Percentiles rank a stretch among this genome's conserved stretches.
phyloP scores from a whole-genome alignment of 2,888 invertebrate genomes.

The Orthosia cruda region DNA sequence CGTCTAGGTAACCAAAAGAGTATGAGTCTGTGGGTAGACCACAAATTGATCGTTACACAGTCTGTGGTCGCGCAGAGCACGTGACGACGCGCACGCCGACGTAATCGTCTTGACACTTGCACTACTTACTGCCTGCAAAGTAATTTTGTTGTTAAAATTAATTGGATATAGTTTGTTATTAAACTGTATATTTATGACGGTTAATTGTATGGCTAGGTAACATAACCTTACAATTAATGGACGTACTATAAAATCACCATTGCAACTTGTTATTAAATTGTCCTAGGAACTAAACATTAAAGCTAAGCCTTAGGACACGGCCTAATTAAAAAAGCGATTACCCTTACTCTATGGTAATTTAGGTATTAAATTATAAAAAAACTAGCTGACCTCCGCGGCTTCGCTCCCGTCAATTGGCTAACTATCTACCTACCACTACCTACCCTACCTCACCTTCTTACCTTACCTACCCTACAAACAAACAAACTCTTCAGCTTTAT shows the following conservation, averaged over 20 bases:
- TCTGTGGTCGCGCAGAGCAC: slow-evolving; percentile 33
- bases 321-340: slow-evolving; percentile 2
- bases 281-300: not conserved
- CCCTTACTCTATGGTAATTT: not conserved
- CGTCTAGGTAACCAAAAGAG: not conserved
- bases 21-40: slow-evolving; percentile 18
- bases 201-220: slow-evolving; percentile 11
- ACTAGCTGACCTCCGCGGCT: too few species aligned
- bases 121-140: slow-evolving; percentile 19
- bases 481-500: too few species aligned
- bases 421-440: too few species aligned
- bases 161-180: slow-evolving; percentile 7
- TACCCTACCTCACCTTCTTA: too few species aligned
- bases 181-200: not conserved
- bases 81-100: slow-evolving; percentile 45
- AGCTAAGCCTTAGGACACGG: not conserved
- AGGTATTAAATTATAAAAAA: too few species aligned
- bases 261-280: not conserved
- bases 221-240: slow-evolving; percentile 2
- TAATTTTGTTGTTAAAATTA: slow-evolving; percentile 28
- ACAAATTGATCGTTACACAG: slow-evolving; percentile 43
- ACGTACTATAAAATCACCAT: not conserved
- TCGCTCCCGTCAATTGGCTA: too few species aligned
- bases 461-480: too few species aligned
- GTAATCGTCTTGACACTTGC: slow-evolving; percentile 55